Conservation (phyloP, 1,140 invertebrate genomes). For the Lordiphosa collinella region DNA sequence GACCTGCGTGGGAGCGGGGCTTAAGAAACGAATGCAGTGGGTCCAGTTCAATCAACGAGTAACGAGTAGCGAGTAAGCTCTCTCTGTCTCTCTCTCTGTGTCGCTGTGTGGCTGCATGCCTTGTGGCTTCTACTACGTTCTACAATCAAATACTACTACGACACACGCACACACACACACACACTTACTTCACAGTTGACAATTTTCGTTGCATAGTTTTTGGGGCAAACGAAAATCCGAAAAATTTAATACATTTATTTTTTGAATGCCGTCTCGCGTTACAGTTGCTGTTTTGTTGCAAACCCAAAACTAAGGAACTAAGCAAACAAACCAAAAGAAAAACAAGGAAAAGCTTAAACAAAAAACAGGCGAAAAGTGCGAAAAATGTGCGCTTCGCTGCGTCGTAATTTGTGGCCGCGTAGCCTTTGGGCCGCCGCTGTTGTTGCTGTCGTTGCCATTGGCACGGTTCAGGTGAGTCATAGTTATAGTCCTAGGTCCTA, state of each 20-base stretch:
- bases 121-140: constrained; percentile 57
- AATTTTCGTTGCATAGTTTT: constrained; percentile 58
- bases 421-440: constrained; percentile 52
- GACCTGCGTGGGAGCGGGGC: not conserved
- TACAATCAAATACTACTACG: constrained; percentile 69
- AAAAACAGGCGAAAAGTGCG: constrained; percentile 27
- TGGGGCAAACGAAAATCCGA: constrained; percentile 5
- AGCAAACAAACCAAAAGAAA: constrained; percentile 7
- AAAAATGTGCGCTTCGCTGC: constrained; percentile 67
- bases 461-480: constrained; percentile 73
- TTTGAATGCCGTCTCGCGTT: not conserved
- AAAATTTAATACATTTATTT: not conserved
- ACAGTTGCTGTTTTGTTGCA: constrained; percentile 2
- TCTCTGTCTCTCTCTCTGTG: constrained; percentile 2
- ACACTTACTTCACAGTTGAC: constrained; percentile 36
- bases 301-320: constrained; percentile 9
- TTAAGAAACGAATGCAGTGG: not conserved
- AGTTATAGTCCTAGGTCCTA: not conserved
- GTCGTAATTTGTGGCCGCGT: constrained; percentile 70
- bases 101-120: constrained; percentile 1
- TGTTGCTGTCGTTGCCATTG: constrained; percentile 48
- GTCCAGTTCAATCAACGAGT: constrained; percentile 11
- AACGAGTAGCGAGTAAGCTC: constrained; percentile 14
- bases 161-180: constrained; percentile 12
- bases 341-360: not conserved